Percentiles rank a stretch among this genome's conserved stretches.
phyloP scores from a whole-genome alignment of 2,113 vertebrate genomes.

The Cryptomyrus ogoouensis region DNA sequence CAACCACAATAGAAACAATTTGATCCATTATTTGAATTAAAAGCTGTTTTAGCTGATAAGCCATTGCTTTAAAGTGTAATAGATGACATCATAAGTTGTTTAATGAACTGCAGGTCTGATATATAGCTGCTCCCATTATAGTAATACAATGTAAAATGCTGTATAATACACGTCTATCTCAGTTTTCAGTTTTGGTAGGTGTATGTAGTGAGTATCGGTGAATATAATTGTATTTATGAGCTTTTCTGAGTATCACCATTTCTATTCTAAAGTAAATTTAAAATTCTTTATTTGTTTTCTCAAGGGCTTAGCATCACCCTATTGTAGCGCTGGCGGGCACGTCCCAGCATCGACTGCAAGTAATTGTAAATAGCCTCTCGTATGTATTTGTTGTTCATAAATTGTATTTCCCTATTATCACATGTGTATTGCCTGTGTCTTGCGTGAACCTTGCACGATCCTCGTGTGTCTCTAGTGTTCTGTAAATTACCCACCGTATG shows the following conservation, averaged over 20 bases:
- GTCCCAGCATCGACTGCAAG: too few species aligned
- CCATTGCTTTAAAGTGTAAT: background rate
- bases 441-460: too few species aligned
- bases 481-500: too few species aligned
- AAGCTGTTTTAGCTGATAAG: background rate
- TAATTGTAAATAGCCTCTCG: too few species aligned
- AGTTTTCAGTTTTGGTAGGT: background rate
- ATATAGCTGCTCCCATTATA: background rate
- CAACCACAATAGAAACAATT: background rate
- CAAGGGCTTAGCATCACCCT: background rate
- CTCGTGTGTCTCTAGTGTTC: too few species aligned
- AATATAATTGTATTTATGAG: background rate
- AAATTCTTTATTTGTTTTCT: background rate
- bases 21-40: background rate
- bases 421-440: too few species aligned
- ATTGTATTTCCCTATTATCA: too few species aligned
- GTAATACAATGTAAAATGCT: background rate
- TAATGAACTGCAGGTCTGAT: background rate
- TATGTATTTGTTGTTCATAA: too few species aligned
- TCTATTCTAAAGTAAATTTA: background rate
- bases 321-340: background rate
- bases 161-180: background rate
- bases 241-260: background rate
- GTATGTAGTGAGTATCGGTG: background rate
- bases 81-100: background rate